Conservation (phyloP, 2,888 invertebrate species). For the Ophion slaviceki region DNA sequence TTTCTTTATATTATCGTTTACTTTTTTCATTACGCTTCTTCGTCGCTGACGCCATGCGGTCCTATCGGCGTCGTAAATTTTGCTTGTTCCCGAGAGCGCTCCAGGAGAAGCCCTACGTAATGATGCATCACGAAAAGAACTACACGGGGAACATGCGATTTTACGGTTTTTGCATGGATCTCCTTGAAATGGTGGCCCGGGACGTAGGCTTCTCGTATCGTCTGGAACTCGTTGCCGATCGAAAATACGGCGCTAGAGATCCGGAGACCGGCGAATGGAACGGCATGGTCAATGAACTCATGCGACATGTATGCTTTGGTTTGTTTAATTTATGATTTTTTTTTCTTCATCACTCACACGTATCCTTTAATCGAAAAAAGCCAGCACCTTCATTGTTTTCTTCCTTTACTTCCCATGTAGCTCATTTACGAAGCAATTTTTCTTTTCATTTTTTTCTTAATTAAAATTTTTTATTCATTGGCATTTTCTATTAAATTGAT, state of each 20-base stretch:
- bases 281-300: slow-evolving; percentile 89
- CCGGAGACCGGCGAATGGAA: slow-evolving; percentile 87
- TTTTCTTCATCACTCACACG: background rate
- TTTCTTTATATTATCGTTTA: slow-evolving; percentile 37
- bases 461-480: too few species aligned
- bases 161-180: slow-evolving; percentile 92
- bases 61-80: slow-evolving; percentile 41
- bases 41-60: slow-evolving; percentile 15
- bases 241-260: slow-evolving; percentile 87
- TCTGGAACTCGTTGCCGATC: slow-evolving; percentile 89
- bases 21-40: slow-evolving; percentile 51
- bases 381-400: background rate
- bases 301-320: slow-evolving; percentile 87
- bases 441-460: too few species aligned
- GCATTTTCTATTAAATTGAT: too few species aligned
- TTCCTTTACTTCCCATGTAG: background rate
- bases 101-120: slow-evolving; percentile 90
- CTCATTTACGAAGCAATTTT: background rate
- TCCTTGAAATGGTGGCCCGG: slow-evolving; percentile 88
- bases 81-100: slow-evolving; percentile 47
- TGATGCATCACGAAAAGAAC: slow-evolving; percentile 89
- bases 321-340: slow-evolving; percentile 75
- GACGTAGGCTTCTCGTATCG: slow-evolving; percentile 90
- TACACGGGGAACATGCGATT: slow-evolving; percentile 90
- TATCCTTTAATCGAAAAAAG: background rate